phyloP scores from a whole-genome alignment of 1,140 invertebrate species.

The Brachionus calyciflorus region DNA sequence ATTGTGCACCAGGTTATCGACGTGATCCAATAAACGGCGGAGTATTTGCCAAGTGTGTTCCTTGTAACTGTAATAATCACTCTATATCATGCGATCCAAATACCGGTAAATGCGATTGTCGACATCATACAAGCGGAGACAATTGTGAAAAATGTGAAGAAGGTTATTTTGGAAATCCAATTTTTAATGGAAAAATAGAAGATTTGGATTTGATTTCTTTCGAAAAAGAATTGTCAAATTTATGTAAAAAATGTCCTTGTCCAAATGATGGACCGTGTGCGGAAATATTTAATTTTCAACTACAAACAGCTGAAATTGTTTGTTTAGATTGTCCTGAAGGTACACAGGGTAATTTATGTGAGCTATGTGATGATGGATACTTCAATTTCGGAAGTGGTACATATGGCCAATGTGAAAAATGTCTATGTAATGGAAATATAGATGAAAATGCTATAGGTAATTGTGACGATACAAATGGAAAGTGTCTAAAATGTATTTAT shows the following conservation, averaged over 20 bases:
- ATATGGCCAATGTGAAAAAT: conserved; percentile 71
- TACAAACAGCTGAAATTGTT: conserved; percentile 65
- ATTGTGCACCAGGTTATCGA: conserved; percentile 85
- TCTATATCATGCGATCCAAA: conserved; percentile 91
- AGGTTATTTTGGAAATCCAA: conserved; percentile 90
- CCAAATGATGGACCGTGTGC: conserved; percentile 87
- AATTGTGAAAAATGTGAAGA: conserved; percentile 88
- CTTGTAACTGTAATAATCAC: conserved; percentile 91
- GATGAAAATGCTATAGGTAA: conserved; percentile 69
- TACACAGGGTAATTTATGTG: conserved; percentile 80
- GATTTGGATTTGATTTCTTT: neutral
- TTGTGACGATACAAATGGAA: conserved; percentile 73
- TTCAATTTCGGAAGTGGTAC: conserved; percentile 71
- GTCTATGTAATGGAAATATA: conserved; percentile 91
- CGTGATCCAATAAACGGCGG: conserved; percentile 84
- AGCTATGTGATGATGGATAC: conserved; percentile 82
- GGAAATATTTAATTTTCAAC: conserved; percentile 57
- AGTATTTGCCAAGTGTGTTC: conserved; percentile 84
- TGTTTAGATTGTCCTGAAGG: conserved; percentile 90
- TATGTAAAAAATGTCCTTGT: conserved; percentile 86
- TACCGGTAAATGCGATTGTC: conserved; percentile 89
- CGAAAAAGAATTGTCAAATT: neutral
- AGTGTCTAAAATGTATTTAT: conserved; percentile 94
- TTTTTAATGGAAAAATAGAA: conserved; percentile 77
- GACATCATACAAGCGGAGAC: conserved; percentile 90